Evolutionary conservation across 2,888 invertebrate species (phyloP).

Genomic region (Chrysodeixis includens): DNA sequence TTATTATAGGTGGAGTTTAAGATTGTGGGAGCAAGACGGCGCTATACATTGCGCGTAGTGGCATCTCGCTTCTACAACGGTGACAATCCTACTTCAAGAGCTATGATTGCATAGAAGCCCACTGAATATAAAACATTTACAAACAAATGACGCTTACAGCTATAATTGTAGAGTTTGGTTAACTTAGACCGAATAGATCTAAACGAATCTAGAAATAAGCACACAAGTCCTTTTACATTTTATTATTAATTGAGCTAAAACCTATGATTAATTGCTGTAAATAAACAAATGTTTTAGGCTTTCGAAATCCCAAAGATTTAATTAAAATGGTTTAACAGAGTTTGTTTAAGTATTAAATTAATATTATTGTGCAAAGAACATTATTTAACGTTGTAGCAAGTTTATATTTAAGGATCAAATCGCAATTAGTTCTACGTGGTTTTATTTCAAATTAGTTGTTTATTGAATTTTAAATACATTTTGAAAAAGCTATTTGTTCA

Average conservation of each 20-base stretch:
- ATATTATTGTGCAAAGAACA: neutral
- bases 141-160: too few species aligned
- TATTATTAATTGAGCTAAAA: slow-evolving; percentile 20
- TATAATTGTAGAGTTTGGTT: too few species aligned
- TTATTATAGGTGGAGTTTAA: too few species aligned
- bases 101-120: too few species aligned
- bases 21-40: too few species aligned
- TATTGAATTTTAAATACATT: neutral
- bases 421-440: neutral
- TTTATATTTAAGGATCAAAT: neutral
- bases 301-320: slow-evolving; percentile 15
- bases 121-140: too few species aligned
- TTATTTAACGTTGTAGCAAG: neutral
- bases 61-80: too few species aligned
- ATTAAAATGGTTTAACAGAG: slow-evolving; percentile 18
- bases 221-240: neutral
- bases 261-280: slow-evolving; percentile 18
- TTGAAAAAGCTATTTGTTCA: neutral
- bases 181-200: too few species aligned
- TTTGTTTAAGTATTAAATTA: slow-evolving; percentile 12
- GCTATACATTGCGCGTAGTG: too few species aligned
- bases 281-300: slow-evolving; percentile 7
- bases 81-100: too few species aligned
- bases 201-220: neutral
- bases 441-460: neutral